phyloP scores from a whole-genome alignment of 2,888 invertebrate species.

The Zygogramma bicolorata region DNA sequence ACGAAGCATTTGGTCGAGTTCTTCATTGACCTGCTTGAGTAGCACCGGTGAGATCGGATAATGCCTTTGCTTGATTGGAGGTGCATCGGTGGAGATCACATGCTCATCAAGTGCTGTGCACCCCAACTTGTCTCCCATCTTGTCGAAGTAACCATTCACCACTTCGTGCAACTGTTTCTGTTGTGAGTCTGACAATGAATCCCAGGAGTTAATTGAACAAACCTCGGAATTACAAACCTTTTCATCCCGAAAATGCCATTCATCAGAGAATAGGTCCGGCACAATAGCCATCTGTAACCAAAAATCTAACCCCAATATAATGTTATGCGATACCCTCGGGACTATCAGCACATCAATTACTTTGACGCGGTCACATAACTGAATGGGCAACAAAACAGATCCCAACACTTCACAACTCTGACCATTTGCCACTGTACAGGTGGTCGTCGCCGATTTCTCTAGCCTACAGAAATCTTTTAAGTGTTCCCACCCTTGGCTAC shows the following conservation, averaged over 20 bases:
- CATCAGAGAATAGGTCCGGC: slow-evolving; percentile 20
- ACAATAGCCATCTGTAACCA: slow-evolving; percentile 31
- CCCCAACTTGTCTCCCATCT: slow-evolving; percentile 23
- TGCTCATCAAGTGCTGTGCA: slow-evolving; percentile 13
- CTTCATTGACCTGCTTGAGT: slow-evolving; percentile 29
- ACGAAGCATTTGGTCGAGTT: slow-evolving; percentile 47
- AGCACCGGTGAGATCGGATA: slow-evolving; percentile 34
- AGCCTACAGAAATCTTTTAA: not conserved
- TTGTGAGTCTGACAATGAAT: slow-evolving; percentile 14
- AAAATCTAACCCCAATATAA: slow-evolving; percentile 35
- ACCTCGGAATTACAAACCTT: not conserved
- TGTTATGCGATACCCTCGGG: slow-evolving; percentile 20
- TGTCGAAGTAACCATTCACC: slow-evolving; percentile 30
- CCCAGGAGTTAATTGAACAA: not conserved
- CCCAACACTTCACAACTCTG: slow-evolving; percentile 19
- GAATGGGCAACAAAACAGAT: slow-evolving; percentile 16
- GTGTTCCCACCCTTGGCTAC: slow-evolving; percentile 21
- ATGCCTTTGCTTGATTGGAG: slow-evolving; percentile 42
- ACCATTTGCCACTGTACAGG: not conserved
- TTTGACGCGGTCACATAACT: slow-evolving; percentile 13
- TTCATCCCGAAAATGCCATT: slow-evolving; percentile 18
- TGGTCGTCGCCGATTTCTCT: not conserved
- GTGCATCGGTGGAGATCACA: no score
- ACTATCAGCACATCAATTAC: slow-evolving; percentile 27
- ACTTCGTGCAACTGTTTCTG: not conserved